Evolutionary conservation across 2,113 vertebrate species (phyloP).

Genomic region (Ammodramus savannarum): DNA sequence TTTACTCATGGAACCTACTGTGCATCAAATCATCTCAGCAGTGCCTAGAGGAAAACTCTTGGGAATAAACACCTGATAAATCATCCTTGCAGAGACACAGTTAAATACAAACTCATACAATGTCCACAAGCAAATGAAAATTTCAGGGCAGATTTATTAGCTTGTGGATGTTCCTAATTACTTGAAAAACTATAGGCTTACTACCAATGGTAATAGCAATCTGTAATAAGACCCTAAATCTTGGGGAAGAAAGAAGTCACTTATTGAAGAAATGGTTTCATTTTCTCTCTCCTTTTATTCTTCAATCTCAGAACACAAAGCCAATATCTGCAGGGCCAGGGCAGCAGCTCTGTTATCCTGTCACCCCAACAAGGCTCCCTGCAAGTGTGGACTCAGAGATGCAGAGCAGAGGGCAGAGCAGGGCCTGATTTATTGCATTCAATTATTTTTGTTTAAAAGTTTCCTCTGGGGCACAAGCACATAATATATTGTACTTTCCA

Average conservation of each 20-base stretch:
- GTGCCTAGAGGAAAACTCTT: conserved; percentile 9
- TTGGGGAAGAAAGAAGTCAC: background rate
- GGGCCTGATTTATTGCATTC: conserved; percentile 76
- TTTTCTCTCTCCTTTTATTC: background rate
- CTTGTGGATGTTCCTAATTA: conserved; percentile 71
- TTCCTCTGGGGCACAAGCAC: conserved; percentile 74
- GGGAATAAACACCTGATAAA: conserved; percentile 69
- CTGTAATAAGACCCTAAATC: conserved; percentile 33
- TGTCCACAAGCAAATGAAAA: conserved; percentile 65
- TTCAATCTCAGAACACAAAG: background rate
- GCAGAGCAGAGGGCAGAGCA: conserved; percentile 51
- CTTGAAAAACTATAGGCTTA: conserved; percentile 55
- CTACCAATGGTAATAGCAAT: conserved; percentile 36
- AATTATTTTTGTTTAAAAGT: conserved; percentile 79
- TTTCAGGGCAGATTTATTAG: conserved; percentile 72
- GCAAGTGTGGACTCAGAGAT: conserved; percentile 7
- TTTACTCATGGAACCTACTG: conserved; percentile 46
- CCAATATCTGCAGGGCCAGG: background rate
- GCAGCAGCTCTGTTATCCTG: background rate
- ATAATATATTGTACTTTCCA: conserved; percentile 81
- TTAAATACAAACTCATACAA: conserved; percentile 57
- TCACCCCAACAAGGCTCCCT: conserved; percentile 16
- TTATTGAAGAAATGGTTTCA: background rate
- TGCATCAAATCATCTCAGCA: conserved; percentile 65
- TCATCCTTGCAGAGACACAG: conserved; percentile 1